Evolutionary conservation across 2,888 invertebrate genomes (phyloP).

Genomic region (Xanthorhoe designata): DNA sequence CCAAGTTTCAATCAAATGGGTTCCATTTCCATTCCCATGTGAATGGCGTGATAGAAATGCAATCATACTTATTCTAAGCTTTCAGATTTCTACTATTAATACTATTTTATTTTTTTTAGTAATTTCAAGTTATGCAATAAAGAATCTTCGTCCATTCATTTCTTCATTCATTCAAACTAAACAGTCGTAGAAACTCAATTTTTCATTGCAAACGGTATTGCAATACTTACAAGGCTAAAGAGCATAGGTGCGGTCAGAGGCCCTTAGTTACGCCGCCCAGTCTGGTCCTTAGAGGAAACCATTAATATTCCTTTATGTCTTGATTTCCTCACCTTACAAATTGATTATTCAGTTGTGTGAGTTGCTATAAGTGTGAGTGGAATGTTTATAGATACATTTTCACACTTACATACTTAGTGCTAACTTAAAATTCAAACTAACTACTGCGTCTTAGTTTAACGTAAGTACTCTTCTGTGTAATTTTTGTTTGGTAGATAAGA

Average conservation of each 20-base stretch:
- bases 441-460: too few species aligned
- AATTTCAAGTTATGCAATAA: background rate
- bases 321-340: conserved; percentile 23
- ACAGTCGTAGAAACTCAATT: conserved; percentile 3
- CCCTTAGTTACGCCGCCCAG: conserved; percentile 12
- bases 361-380: background rate
- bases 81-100: too few species aligned
- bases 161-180: background rate
- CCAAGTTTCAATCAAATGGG: too few species aligned
- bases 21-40: too few species aligned
- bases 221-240: conserved; percentile 14
- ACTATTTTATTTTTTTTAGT: too few species aligned
- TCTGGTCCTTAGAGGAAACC: conserved; percentile 23
- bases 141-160: too few species aligned
- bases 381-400: background rate
- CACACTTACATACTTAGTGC: too few species aligned
- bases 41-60: too few species aligned
- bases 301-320: conserved; percentile 24
- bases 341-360: conserved; percentile 10
- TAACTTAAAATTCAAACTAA: too few species aligned
- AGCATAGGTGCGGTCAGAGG: conserved; percentile 24
- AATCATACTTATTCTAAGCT: too few species aligned
- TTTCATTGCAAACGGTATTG: conserved; percentile 10
- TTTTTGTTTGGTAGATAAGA: too few species aligned
- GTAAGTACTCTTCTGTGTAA: too few species aligned